phyloP scores from a whole-genome alignment of 1,140 invertebrate species.

The Physella acuta region DNA sequence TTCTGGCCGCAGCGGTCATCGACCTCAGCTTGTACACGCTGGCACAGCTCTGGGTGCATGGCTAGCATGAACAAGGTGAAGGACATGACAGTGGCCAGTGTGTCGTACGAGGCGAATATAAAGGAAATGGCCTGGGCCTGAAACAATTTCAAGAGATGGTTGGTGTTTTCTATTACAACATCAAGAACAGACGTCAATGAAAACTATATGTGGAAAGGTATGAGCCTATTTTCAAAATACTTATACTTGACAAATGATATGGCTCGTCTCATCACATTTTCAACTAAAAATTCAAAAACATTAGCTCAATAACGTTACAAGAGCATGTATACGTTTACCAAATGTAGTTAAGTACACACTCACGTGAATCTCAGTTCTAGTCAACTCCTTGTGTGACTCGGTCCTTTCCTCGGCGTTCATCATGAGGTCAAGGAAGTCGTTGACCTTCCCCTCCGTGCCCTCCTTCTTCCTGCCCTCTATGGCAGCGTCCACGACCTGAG shows the following conservation, averaged over 20 bases:
- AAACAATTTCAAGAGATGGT: too few relatives aligned
- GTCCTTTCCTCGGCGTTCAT: neutral
- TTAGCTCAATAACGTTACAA: too few relatives aligned
- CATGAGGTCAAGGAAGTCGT: conserved; percentile 16
- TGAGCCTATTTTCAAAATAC: too few relatives aligned
- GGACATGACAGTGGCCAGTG: conserved; percentile 63
- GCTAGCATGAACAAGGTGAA: conserved; percentile 66
- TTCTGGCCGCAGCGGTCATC: neutral
- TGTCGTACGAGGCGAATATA: conserved; percentile 71
- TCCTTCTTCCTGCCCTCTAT: conserved; percentile 7
- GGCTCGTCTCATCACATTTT: too few relatives aligned
- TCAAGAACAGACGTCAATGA: too few relatives aligned
- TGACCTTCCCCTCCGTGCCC: conserved; percentile 7
- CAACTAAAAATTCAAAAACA: too few relatives aligned
- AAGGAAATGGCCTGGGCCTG: conserved; percentile 63
- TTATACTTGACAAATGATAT: too few relatives aligned
- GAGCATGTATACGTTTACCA: too few relatives aligned
- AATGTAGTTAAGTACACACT: too few relatives aligned
- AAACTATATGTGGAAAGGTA: too few relatives aligned
- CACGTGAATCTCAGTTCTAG: conserved; percentile 17
- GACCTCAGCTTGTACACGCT: conserved; percentile 17
- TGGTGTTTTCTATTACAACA: too few relatives aligned
- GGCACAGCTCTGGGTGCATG: conserved; percentile 62
- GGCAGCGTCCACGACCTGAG: neutral
- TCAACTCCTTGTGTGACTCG: too few relatives aligned